Percentiles rank a stretch among this genome's conserved stretches.
Evolutionary conservation across 2,797 vertebrate genomes (phyloP).

Genomic region (Melanotaenia pygmaea): DNA sequence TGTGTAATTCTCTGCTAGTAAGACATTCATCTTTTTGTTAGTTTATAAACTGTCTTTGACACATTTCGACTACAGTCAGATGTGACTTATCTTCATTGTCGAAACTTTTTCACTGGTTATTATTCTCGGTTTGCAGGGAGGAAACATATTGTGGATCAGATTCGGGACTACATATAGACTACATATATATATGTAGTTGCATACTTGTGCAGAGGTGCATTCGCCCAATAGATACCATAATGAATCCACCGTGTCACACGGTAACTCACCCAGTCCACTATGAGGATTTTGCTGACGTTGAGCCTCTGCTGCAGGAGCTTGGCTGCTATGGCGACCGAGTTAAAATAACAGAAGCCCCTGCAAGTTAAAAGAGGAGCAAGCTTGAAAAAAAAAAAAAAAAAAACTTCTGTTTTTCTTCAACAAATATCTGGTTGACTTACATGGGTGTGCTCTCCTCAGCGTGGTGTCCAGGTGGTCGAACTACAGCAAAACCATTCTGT

Average conservation of each 20-base stretch:
- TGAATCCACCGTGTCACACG: too few relatives aligned
- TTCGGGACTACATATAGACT: too few relatives aligned
- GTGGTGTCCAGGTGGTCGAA: conserved; percentile 95
- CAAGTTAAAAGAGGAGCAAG: background rate
- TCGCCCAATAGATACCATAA: too few relatives aligned
- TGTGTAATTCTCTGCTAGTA: background rate
- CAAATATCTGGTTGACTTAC: conserved; percentile 82
- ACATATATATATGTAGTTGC: background rate
- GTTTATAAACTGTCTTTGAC: background rate
- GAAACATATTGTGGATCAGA: too few relatives aligned
- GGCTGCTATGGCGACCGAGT: conserved; percentile 95
- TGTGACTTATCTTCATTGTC: too few relatives aligned
- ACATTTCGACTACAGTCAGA: too few relatives aligned
- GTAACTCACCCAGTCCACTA: conserved; percentile 96
- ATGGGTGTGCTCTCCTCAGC: conserved; percentile 97
- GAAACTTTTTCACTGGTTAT: background rate
- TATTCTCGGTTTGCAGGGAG: background rate
- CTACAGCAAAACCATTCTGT: conserved; percentile 96
- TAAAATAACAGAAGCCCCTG: conserved; percentile 99
- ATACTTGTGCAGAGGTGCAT: background rate
- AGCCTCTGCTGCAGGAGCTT: conserved; percentile 94
- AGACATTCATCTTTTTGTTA: background rate
- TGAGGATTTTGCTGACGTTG: conserved; percentile 94
- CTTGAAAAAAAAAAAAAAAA: background rate
- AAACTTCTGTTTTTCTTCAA: background rate